Base-by-base conservation (phyloP, 1,140 invertebrate species). In the Scaptomyza montana region DNA sequence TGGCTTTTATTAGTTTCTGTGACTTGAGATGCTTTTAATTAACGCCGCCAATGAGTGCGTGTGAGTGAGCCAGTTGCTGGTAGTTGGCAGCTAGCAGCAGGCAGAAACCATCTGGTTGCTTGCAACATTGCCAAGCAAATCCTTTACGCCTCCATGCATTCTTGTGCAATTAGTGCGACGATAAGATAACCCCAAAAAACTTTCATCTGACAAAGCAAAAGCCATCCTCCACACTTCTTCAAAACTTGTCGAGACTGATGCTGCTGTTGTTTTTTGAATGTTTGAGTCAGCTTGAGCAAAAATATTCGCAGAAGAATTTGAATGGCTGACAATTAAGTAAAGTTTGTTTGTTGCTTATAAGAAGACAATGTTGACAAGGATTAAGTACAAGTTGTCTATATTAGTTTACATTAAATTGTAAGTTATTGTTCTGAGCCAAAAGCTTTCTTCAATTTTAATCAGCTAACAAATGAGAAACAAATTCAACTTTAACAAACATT, bases 11-110 rank as follows among this genome's bases (percentile, higher is more conserved):
- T 73, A 73, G 70, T 73, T 73, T 73, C 70, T 41, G 30, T 50
- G 64, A 41, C 49, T 68, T 67, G 70, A 67, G 70, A 73, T 50
- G 70, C 33, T 73, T 73, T 69, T 69, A 74, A 74, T 74, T 68
- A 74, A 69, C 71, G 65, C 67, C 67, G 60, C 67, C 66, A 60
- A 63, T 68, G 64, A 59, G 45, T 10, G 47, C 61, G 28, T 0
- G 5, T 5, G 30, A 7, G 21, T n/a, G 19, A 41, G 47, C 2
- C 36, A 13, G 39, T 13, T 43, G 39, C 59, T 39, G 33, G 13
- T 8, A 49, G 46, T 16, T 19, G 45, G 8, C 47, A 33, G 41
- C 69, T 50, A 45, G 43, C 43, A 19, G 30, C 30, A 7, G 5
- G 33, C 33, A 25, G 21, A 25, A 25, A 25, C 2, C 33, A 9